These are phyloP conservation scores for Proctacanthus coquilletti DNA, from an alignment of 1,140 invertebrate species.

Conservation along the genomic window DNA sequence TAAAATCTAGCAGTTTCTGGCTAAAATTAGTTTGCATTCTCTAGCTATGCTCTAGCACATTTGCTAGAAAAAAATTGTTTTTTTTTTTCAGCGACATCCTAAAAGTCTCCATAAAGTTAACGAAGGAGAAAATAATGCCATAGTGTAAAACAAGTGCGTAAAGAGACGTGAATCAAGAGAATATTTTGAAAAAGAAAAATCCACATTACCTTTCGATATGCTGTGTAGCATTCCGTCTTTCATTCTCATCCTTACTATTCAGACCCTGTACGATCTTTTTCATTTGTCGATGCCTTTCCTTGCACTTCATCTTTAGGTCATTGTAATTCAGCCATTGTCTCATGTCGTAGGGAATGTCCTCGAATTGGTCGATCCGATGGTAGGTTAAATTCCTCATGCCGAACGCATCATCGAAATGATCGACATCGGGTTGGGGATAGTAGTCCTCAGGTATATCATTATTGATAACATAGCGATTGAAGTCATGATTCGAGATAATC, in stretches of 20 bases:
- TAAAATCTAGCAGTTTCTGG: too few relatives aligned
- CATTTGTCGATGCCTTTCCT: slow-evolving; percentile 30
- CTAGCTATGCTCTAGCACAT: too few relatives aligned
- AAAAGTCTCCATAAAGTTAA: too few relatives aligned
- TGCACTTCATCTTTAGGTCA: slow-evolving; percentile 33
- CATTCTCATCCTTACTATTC: background rate
- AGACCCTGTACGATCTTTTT: slow-evolving; percentile 18
- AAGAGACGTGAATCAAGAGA: too few relatives aligned
- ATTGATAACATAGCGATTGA: background rate
- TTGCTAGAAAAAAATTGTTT: too few relatives aligned
- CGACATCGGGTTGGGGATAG: background rate
- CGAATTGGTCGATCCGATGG: slow-evolving; percentile 22
- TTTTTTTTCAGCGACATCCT: too few relatives aligned
- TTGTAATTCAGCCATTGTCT: slow-evolving; percentile 36
- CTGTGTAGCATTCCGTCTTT: background rate
- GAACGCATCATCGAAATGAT: background rate
- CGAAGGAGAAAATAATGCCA: too few relatives aligned
- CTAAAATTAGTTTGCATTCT: too few relatives aligned
- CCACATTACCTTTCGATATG: slow-evolving; percentile 5
- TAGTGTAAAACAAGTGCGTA: too few relatives aligned
- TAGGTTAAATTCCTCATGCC: slow-evolving; percentile 26
- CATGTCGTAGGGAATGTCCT: slow-evolving; percentile 29
- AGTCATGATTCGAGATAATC: slow-evolving; percentile 6
- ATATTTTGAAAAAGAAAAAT: background rate
- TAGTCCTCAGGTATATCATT: background rate